phyloP scores from a whole-genome alignment of 1,140 invertebrate genomes.

The Drosophila persimilis region DNA sequence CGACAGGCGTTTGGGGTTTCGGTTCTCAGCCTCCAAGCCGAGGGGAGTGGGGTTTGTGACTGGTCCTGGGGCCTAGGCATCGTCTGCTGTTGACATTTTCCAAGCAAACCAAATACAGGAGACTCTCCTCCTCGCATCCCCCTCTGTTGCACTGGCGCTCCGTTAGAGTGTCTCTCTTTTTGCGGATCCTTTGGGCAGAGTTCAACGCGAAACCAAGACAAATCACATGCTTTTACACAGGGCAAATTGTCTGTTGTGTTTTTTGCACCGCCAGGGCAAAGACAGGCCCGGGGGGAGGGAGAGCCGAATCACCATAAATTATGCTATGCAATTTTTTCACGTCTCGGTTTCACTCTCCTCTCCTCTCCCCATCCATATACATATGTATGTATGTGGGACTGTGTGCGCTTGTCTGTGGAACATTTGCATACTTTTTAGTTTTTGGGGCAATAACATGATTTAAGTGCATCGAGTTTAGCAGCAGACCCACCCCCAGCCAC shows the following conservation, averaged over 20 bases:
- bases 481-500: conserved; percentile 1
- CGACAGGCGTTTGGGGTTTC: conserved; percentile 71
- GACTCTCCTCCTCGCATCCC: conserved; percentile 17
- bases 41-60: too few relatives aligned
- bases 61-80: conserved; percentile 37
- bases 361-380: too few relatives aligned
- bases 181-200: conserved; percentile 36
- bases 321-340: conserved; percentile 55
- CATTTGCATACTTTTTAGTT: conserved; percentile 72
- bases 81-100: conserved; percentile 77
- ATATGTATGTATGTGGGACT: background rate
- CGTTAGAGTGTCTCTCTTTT: conserved; percentile 16
- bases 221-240: conserved; percentile 78
- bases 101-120: conserved; percentile 48
- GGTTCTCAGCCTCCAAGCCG: conserved; percentile 6
- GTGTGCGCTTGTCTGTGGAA: conserved; percentile 44
- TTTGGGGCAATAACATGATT: conserved; percentile 30
- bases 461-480: conserved; percentile 3
- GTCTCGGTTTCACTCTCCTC: background rate
- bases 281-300: background rate
- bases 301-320: conserved; percentile 56
- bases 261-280: conserved; percentile 23
- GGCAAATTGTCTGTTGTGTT: conserved; percentile 75
- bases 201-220: conserved; percentile 71
- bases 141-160: background rate